Percentiles rank a stretch among this genome's conserved stretches.
phyloP scores from a whole-genome alignment of 2,888 invertebrate species.

The Caenorhabditis sinica region DNA sequence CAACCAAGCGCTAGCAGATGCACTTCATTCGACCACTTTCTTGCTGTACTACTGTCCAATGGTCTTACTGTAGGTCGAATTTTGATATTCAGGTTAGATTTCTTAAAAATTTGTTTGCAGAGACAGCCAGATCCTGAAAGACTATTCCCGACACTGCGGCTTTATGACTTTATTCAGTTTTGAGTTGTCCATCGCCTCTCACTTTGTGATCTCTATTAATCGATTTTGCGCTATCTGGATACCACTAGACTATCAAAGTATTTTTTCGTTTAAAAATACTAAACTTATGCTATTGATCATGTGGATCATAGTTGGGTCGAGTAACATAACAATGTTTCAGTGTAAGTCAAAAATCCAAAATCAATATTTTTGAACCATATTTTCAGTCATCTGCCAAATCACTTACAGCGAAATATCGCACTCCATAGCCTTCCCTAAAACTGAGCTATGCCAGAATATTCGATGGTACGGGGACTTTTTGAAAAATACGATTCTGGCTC shows the following conservation, averaged over 20 bases:
- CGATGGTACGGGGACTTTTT: no score
- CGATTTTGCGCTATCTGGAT: neutral
- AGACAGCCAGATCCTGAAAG: neutral
- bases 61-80: slow-evolving; percentile 13
- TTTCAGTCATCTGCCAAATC: no score
- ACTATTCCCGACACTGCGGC: neutral
- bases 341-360: no score
- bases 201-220: neutral
- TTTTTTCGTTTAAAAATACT: neutral
- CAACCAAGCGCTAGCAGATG: slow-evolving; percentile 17
- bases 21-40: slow-evolving; percentile 16
- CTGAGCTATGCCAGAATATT: no score
- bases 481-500: no score
- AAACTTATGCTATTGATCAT: neutral
- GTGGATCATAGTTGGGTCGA: neutral
- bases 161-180: neutral
- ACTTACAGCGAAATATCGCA: no score
- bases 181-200: neutral
- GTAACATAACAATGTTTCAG: no score
- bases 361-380: no score
- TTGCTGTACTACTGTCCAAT: slow-evolving; percentile 25
- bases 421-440: no score
- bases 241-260: neutral
- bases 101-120: neutral
- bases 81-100: no score